A percentile compares a stretch with the other conserved stretches of the same genome.
phyloP scores from a whole-genome alignment of 2,888 invertebrate genomes.

The Ypsolopha sequella region DNA sequence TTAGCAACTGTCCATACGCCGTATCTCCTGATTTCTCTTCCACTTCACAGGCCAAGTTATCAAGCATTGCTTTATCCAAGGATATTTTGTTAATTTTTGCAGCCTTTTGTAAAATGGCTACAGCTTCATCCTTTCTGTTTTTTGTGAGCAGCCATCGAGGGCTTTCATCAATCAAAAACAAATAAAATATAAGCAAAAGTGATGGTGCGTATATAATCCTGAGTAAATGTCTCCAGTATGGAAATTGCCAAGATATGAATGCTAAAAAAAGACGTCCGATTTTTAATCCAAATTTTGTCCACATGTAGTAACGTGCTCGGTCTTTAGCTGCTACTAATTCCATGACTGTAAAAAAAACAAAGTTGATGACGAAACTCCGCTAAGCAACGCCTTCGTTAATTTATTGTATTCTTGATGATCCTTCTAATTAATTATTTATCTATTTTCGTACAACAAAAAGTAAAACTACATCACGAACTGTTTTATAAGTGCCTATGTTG shows the following conservation, averaged over 20 bases:
- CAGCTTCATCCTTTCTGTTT: constrained; percentile 68
- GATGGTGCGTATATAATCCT: constrained; percentile 74
- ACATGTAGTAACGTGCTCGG: constrained; percentile 65
- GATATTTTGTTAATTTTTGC: constrained; percentile 30
- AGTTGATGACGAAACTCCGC: background rate
- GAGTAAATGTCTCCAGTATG: constrained; percentile 73
- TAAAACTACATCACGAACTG: background rate
- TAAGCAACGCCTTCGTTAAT: background rate
- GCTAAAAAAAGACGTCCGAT: constrained; percentile 72
- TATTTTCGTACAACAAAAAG: background rate
- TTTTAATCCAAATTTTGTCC: constrained; percentile 64
- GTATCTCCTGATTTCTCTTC: background rate
- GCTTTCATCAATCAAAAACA: constrained; percentile 74
- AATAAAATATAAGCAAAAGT: constrained; percentile 69
- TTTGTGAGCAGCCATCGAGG: constrained; percentile 76
- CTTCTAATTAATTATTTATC: background rate
- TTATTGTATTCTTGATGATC: background rate
- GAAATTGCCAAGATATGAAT: constrained; percentile 68
- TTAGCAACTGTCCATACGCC: constrained; percentile 7
- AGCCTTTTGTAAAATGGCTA: constrained; percentile 63
- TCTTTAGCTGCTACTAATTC: constrained; percentile 72
- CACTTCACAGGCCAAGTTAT: constrained; percentile 1
- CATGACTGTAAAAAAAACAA: constrained; percentile 48
- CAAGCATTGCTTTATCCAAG: constrained; percentile 4
- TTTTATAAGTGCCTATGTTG: background rate